Evolutionary conservation across 2,797 vertebrate genomes (phyloP).

Genomic region (Ptychadena robeensis): DNA sequence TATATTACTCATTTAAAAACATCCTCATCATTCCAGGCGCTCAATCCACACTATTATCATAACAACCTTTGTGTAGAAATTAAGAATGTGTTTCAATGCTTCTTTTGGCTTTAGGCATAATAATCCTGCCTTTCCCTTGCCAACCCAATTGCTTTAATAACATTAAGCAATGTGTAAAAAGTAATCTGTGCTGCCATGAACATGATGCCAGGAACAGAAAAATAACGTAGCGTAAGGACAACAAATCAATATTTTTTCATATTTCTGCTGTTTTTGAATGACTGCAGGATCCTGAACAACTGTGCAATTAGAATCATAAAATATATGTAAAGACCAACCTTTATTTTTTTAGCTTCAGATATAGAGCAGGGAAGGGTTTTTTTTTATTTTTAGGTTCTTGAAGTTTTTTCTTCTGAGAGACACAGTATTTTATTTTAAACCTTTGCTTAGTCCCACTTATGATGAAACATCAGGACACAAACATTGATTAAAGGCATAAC

Average conservation of each 20-base stretch:
- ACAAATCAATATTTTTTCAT: background rate
- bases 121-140: constrained; percentile 29
- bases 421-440: too few relatives aligned
- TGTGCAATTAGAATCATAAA: too few relatives aligned
- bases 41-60: constrained; percentile 71
- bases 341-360: too few relatives aligned
- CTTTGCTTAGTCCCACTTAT: too few relatives aligned
- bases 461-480: too few relatives aligned
- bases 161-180: constrained; percentile 44
- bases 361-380: too few relatives aligned
- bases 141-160: constrained; percentile 48
- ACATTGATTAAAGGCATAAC: too few relatives aligned
- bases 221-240: background rate
- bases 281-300: too few relatives aligned
- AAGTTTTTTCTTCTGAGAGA: too few relatives aligned
- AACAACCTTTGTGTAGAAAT: constrained; percentile 73
- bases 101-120: constrained; percentile 52
- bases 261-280: too few relatives aligned
- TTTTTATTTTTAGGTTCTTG: too few relatives aligned
- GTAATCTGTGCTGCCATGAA: background rate
- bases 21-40: constrained; percentile 75
- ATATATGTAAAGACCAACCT: too few relatives aligned
- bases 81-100: constrained; percentile 73
- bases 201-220: constrained; percentile 14
- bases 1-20: constrained; percentile 75